Base-by-base conservation (phyloP, 2,888 invertebrate genomes). In the Siphlonurus alternatus region DNA sequence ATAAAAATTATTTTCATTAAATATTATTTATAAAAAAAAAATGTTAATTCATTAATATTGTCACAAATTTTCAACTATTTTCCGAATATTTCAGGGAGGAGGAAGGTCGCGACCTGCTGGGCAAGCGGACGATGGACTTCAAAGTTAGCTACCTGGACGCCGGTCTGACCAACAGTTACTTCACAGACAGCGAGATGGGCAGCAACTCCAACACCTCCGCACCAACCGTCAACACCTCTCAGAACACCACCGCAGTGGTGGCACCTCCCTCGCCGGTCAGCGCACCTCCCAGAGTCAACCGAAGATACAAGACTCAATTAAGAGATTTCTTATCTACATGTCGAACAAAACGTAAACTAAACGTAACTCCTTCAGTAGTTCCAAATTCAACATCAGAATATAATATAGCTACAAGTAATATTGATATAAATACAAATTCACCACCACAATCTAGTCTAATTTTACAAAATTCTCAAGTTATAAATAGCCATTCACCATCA, bases 41-140 rank as follows among this genome's bases (percentile, higher is more conserved):
- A n/a, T n/a, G n/a, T n/a, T n/a, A n/a, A n/a, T n/a, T n/a, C n/a
- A n/a, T n/a, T n/a, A n/a, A n/a, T n/a, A n/a, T n/a, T n/a, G n/a
- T n/a, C n/a, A n/a, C n/a, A n/a, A n/a, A 51, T 51, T 51, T 51
- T n/a, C 53, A 51, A 15, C 10, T 51, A 15, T 10, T 15, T 51
- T 51, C 53, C n/a, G n/a, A 62, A 23, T 65, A 76, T 79, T 71
- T 53, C 77, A 95, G 94, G 85, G 98, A 99, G 75, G 99, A 99
- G 77, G 99, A 99, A 80, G 99, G 99, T 15, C 85, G 94, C 68
- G 98, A 98, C 77, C 79, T 99, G 66, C 81, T 98, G 61, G 97
- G 97, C 51, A 99, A 99, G 77, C 83, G 99, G 68, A 98, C 97
- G 3, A 96, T 96, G 91, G 97, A 98, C 77, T 98, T 97, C 77